Percentiles rank a stretch among this genome's conserved stretches.
phyloP scores from a whole-genome alignment of 2,888 invertebrate genomes.

The Folsomia candida region DNA sequence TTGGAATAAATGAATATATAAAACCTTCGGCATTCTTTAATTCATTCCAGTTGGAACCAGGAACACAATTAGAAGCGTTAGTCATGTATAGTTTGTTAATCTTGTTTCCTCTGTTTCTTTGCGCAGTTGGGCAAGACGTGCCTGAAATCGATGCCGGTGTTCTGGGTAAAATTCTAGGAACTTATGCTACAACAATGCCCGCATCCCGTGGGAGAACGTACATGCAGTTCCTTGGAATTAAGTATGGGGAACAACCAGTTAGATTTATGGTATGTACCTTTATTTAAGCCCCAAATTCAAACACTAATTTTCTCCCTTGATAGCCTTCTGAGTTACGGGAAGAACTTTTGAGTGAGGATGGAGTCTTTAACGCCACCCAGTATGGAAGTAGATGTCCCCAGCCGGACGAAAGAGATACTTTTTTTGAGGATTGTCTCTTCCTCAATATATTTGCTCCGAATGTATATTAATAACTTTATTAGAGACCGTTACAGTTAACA shows the following conservation, averaged over 20 bases:
- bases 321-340: neutral
- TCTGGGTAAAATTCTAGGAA: slow-evolving; percentile 1
- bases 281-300: neutral
- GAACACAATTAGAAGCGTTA: neutral
- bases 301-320: neutral
- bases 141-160: slow-evolving; percentile 1
- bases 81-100: neutral
- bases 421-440: slow-evolving; percentile 8
- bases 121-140: neutral
- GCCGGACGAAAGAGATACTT: neutral
- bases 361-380: slow-evolving; percentile 9
- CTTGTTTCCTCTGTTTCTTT: neutral
- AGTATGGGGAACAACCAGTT: neutral
- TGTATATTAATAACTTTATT: no score
- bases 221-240: slow-evolving; percentile 11
- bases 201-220: neutral
- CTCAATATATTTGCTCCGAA: slow-evolving; percentile 12
- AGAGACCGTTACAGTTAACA: no score
- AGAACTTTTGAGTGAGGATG: neutral
- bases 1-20: neutral
- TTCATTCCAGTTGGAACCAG: neutral
- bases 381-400: slow-evolving; percentile 2
- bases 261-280: neutral
- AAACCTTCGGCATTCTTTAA: neutral
- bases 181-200: neutral